These are phyloP conservation scores for Eretmochelys imbricata DNA, from an alignment of 2,113 vertebrate species.

Conservation along the genomic window DNA sequence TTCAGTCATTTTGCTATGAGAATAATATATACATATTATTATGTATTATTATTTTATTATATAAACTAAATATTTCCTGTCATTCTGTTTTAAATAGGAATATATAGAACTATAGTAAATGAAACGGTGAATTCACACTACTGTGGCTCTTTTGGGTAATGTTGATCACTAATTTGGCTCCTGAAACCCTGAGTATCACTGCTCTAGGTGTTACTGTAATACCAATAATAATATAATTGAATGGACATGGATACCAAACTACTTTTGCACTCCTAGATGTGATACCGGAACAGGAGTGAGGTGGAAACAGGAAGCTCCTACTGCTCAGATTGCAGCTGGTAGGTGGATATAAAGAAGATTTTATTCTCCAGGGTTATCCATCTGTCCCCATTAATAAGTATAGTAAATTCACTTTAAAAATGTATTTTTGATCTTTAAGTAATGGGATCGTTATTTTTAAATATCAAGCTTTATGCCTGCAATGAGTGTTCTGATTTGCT, in stretches of 20 bases:
- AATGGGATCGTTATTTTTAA: not conserved
- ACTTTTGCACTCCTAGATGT: conserved; percentile 61
- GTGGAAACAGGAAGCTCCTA: conserved; percentile 41
- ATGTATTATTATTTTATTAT: too few relatives aligned
- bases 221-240: conserved; percentile 66
- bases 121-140: too few relatives aligned
- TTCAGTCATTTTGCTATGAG: too few relatives aligned
- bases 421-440: conserved; percentile 47
- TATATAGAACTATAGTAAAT: too few relatives aligned
- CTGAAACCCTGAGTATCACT: too few relatives aligned
- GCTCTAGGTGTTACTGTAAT: conserved; percentile 9
- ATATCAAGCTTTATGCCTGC: not conserved
- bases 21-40: too few relatives aligned
- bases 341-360: conserved; percentile 47
- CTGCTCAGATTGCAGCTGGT: conserved; percentile 32
- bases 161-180: too few relatives aligned
- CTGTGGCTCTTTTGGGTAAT: too few relatives aligned
- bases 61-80: too few relatives aligned
- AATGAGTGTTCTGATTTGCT: not conserved
- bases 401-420: not conserved
- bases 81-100: too few relatives aligned
- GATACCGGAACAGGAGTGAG: conserved; percentile 54
- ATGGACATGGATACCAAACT: conserved; percentile 31
- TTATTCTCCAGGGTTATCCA: conserved; percentile 63
- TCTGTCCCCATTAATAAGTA: conserved; percentile 46